Base-by-base conservation (phyloP, 2,797 vertebrate species). In the Pogoniulus pusillus region DNA sequence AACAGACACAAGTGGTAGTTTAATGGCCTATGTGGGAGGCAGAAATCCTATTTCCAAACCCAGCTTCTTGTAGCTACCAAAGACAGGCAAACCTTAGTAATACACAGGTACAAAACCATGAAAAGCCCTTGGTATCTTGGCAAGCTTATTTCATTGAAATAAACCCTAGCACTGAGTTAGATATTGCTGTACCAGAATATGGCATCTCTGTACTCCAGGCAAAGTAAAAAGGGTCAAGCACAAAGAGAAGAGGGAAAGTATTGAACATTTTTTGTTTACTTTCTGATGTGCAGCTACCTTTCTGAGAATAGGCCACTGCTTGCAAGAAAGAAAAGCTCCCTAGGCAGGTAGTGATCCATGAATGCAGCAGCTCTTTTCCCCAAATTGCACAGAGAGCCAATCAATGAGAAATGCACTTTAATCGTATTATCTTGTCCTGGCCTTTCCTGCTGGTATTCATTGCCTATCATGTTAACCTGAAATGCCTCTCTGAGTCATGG, bases 371-470 rank as follows among this genome's bases (percentile, higher is more conserved):
- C 11, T 69, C 23, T 82, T 94, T 78, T 47, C 72, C 76, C 83
- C 34, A 87, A 68, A 60, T 41, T 70, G 29, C n/a, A 32, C 29
- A 26, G 8, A 43, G 7, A 59, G 5, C 23, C 26, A 82, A 39
- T 45, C 35, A 73, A 88, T 68, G 53, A 82, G 87, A 93, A 95
- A 71, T 13, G 29, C 3, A 27, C 20, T 77, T 85, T 39, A 41
- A 30, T 27, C 84, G 43, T 58, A 6, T 51, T 89, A 54, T n/a
- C 26, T 68, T 16, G 7, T 35, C n/a, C 53, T 62, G 27, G 35
- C 7, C 37, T 86, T 87, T 71, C 77, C 84, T 92, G 32, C 37
- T 54, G 24, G 30, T 47, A 63, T 66, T 87, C 66, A n/a, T 8
- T 85, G 39, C n/a, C 60, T 85, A 53, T 17, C 3, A 0, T 9